Evolutionary conservation across 2,888 invertebrate genomes (phyloP).

Genomic region (Lasioglossum villosulum): DNA sequence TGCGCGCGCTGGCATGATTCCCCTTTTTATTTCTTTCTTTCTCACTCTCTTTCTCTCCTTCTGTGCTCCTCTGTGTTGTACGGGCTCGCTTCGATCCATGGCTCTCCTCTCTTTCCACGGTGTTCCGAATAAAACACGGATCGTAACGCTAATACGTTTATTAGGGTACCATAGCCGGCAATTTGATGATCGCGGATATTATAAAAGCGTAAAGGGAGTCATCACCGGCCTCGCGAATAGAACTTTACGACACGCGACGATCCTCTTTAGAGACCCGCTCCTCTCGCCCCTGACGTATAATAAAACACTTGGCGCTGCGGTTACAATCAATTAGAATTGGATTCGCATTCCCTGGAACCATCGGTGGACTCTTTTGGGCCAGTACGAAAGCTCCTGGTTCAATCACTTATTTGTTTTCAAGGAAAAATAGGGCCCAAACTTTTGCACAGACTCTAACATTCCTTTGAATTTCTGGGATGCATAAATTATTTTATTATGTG

Average conservation of each 20-base stretch:
- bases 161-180: conserved; percentile 44
- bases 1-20: conserved; percentile 44
- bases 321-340: not conserved
- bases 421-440: no score
- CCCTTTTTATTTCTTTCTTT: not conserved
- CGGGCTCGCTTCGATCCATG: not conserved
- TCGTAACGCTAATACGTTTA: conserved; percentile 57
- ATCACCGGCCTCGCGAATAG: conserved; percentile 11
- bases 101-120: not conserved
- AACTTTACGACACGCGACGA: conserved; percentile 31
- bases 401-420: no score
- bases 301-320: not conserved
- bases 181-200: conserved; percentile 53
- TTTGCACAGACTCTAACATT: no score
- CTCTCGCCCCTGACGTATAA: not conserved
- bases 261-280: not conserved
- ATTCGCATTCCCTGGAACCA: not conserved
- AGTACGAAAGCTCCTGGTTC: no score
- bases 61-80: not conserved
- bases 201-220: conserved; percentile 38
- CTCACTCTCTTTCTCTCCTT: not conserved
- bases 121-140: conserved; percentile 40
- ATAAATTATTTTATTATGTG: no score
- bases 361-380: not conserved
- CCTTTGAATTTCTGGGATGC: no score